Conservation (phyloP, 2,888 invertebrate species). For the Drosophila robusta region DNA sequence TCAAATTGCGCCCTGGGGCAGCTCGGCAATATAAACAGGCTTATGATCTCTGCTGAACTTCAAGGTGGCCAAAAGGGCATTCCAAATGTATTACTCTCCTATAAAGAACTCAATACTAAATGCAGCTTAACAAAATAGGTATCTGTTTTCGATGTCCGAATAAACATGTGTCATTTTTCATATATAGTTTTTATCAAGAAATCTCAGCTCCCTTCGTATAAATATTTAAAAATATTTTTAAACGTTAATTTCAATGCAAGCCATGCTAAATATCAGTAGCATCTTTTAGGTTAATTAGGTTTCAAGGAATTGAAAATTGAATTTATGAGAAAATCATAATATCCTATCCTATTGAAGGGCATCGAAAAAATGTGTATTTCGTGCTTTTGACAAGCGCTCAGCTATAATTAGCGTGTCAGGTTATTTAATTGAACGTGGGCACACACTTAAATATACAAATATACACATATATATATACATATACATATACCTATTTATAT, state of each 20-base stretch:
- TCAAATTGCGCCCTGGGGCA: slow-evolving; percentile 21
- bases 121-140: no score
- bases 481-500: slow-evolving; percentile 1
- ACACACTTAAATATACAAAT: slow-evolving; percentile 1
- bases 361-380: slow-evolving; percentile 21
- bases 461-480: slow-evolving; percentile 2
- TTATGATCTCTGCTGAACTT: background rate
- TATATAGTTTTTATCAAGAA: no score
- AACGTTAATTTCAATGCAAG: no score
- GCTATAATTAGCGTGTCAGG: slow-evolving; percentile 71
- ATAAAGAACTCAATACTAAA: no score
- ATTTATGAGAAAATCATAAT: background rate
- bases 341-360: background rate
- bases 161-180: no score
- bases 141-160: no score
- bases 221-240: no score
- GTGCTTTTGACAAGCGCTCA: slow-evolving; percentile 53
- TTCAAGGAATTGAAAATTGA: no score
- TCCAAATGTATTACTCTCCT: no score
- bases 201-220: no score
- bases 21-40: background rate
- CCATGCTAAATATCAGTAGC: no score
- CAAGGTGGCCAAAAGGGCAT: background rate
- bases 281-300: no score
- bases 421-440: slow-evolving; percentile 69